Base-by-base conservation (phyloP, 2,797 vertebrate genomes). In the Sebastes aleutianus region DNA sequence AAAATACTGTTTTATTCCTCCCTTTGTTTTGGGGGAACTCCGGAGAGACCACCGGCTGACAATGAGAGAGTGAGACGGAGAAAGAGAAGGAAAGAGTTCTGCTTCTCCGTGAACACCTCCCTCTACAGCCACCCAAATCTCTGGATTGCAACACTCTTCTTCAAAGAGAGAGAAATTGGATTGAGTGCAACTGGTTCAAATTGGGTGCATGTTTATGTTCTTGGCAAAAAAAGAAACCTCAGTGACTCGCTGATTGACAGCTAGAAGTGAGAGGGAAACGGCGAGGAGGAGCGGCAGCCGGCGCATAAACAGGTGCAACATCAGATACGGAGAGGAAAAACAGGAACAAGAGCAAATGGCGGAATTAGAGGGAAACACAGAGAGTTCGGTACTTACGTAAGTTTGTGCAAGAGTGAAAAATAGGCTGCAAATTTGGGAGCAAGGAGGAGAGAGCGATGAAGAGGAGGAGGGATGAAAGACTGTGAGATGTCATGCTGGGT, bases 1-100 rank as follows among this genome's bases (percentile, higher is more conserved):
- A 94, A 95, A 95, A 95, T 95, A 94, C 82, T 62, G 67, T 78
- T 90, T 86, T 89, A 87, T 87, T 87, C 81, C 87, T 88, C 75
- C 82, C 69, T 93, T 94, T 94, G 92, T 91, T 92, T 95, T 39
- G 26, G 69, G 75, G 75, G 65, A 88, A 89, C 87, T 93, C 93
- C 84, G 4, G 80, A 71, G 91, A 93, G 86, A 90, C 82, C 47
- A 31, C 78, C 32, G 83, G 69, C 85, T 90, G 88, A 89, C 75
- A 91, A 86, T 74, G 76, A 88, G 78, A 64, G 58, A 83, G 31
- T 54, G 66, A 79, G 70, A 72, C 1, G 10, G 36, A 72, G 65
- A 54, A n/a, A 66, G 70, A 84, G 50, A 66, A 54, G 65, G 59
- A 75, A 70, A 73, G 10, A 12, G 29, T 71, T 82, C 66, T 75